Evolutionary conservation across 2,113 vertebrate species (phyloP).

Genomic region (Mastomys coucha): DNA sequence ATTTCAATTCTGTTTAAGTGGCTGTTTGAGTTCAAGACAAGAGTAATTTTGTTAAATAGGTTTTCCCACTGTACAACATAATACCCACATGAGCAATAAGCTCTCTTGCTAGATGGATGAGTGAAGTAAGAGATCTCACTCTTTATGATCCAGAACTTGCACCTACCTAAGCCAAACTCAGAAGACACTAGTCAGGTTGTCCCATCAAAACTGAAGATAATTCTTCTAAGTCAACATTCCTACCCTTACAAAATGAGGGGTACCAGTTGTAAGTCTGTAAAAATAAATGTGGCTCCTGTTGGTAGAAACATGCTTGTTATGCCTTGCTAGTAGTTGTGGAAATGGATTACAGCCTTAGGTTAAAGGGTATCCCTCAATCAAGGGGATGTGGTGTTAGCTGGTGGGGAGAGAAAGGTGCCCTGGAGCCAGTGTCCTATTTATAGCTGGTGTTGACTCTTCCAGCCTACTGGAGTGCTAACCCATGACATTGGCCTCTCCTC

Average conservation of each 20-base stretch:
- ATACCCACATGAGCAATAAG: not conserved
- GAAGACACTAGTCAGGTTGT: not conserved
- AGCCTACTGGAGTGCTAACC: not conserved
- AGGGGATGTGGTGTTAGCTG: constrained; percentile 72
- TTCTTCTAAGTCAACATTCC: constrained; percentile 15
- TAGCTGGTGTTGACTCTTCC: constrained; percentile 42
- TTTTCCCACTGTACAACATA: not conserved
- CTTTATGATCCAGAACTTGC: not conserved
- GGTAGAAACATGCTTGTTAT: constrained; percentile 63
- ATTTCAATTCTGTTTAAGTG: not conserved
- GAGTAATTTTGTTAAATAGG: not conserved
- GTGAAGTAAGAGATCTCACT: constrained; percentile 5
- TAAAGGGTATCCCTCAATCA: constrained; percentile 69
- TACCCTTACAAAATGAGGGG: constrained; percentile 19
- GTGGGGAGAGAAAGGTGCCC: constrained; percentile 26
- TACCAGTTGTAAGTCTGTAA: constrained; percentile 55
- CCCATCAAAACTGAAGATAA: not conserved
- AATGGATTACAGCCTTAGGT: constrained; percentile 73
- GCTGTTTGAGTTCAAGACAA: constrained; percentile 3
- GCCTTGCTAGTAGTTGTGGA: constrained; percentile 65
- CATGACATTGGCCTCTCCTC: not conserved
- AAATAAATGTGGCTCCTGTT: constrained; percentile 56
- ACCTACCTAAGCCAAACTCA: not conserved
- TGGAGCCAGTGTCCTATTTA: constrained; percentile 54
- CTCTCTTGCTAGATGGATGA: not conserved